These are phyloP conservation scores for Anser cygnoides DNA, from an alignment of 2,113 vertebrate species.

Conservation along the genomic window DNA sequence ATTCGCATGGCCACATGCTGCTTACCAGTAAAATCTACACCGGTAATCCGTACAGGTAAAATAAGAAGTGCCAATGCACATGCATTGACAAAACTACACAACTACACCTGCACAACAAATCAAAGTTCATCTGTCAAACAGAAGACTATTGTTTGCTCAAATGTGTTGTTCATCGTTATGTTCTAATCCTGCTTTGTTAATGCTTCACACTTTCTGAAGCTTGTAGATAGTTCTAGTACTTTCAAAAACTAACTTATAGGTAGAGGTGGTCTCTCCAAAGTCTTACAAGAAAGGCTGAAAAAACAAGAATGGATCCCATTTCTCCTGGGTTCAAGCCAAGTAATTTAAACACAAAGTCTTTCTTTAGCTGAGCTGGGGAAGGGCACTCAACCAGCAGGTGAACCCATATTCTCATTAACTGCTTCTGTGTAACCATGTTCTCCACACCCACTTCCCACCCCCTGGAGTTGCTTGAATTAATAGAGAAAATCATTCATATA, in stretches of 20 bases:
- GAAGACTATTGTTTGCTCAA: not conserved
- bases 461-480: slow-evolving; percentile 1
- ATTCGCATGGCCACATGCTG: not conserved
- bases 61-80: not conserved
- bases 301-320: not conserved
- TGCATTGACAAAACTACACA: not conserved
- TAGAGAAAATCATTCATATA: slow-evolving; percentile 15
- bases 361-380: not conserved
- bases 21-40: not conserved
- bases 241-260: not conserved
- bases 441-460: not conserved
- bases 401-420: not conserved
- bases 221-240: not conserved
- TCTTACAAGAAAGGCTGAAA: not conserved
- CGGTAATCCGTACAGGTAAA: not conserved
- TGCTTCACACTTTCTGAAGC: not conserved
- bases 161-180: not conserved
- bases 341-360: not conserved
- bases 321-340: not conserved
- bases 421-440: not conserved
- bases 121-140: not conserved
- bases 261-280: not conserved
- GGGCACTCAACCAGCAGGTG: not conserved
- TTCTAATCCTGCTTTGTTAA: not conserved
- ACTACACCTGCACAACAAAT: not conserved